Conservation (phyloP, 2,113 vertebrate genomes). For the Emydocephalus ijimae region DNA sequence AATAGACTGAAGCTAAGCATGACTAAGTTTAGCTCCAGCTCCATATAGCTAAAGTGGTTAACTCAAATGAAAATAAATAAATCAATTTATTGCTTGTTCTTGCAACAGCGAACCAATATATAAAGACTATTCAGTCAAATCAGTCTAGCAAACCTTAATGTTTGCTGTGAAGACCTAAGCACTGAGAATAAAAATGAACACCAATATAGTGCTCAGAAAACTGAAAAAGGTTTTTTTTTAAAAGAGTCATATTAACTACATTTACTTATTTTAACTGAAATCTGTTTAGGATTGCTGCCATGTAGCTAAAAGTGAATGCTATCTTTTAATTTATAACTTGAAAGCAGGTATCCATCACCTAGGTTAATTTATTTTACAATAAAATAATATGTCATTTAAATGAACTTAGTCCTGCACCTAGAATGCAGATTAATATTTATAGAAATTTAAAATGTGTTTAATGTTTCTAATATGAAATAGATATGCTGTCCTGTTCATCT, state of each 20-base stretch:
- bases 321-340: background rate
- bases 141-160: background rate
- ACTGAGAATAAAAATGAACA: background rate
- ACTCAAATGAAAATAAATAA: conserved; percentile 2
- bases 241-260: background rate
- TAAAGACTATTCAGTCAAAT: background rate
- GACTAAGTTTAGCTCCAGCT: background rate
- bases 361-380: background rate
- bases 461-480: background rate
- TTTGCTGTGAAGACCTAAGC: background rate
- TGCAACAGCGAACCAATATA: background rate
- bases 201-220: background rate
- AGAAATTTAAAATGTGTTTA: background rate
- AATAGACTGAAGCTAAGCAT: background rate
- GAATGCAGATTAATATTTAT: background rate
- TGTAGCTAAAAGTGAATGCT: background rate
- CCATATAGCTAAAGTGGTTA: background rate
- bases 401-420: background rate
- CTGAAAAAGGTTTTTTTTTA: background rate
- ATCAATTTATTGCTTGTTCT: background rate
- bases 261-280: background rate
- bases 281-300: background rate
- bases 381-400: background rate
- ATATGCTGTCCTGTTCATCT: background rate
- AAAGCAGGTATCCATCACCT: background rate